Evolutionary conservation across 1,140 invertebrate species (phyloP).

Genomic region (Triops cancriformis): DNA sequence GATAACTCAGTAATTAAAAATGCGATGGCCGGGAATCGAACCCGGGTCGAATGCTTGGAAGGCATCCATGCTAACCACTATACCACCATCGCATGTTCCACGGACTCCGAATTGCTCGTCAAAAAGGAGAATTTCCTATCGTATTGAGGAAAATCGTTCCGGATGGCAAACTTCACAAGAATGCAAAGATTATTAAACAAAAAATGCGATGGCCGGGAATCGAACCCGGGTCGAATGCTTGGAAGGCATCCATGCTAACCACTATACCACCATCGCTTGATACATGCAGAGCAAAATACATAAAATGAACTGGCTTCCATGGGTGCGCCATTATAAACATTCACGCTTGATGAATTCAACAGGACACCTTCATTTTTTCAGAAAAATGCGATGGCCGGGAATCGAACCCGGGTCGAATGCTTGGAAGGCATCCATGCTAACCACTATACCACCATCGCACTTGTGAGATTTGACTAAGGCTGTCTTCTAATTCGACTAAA

Average conservation of each 20-base stretch:
- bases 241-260: conserved; percentile 87
- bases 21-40: conserved; percentile 89
- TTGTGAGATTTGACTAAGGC: conserved; percentile 23
- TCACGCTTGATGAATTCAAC: neutral
- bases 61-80: conserved; percentile 86
- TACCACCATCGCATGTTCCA: conserved; percentile 57
- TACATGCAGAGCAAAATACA: neutral
- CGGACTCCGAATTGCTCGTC: too few relatives aligned
- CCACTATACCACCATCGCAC: conserved; percentile 74
- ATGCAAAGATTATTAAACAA: conserved; percentile 24
- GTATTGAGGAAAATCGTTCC: too few relatives aligned
- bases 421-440: conserved; percentile 89
- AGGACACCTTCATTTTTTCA: neutral
- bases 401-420: conserved; percentile 92
- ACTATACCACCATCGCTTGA: conserved; percentile 68
- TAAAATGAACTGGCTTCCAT: neutral
- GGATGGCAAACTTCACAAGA: too few relatives aligned
- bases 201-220: conserved; percentile 76
- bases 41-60: conserved; percentile 92
- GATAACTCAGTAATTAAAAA: conserved; percentile 30
- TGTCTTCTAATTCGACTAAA: conserved; percentile 15
- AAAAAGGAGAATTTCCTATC: too few relatives aligned
- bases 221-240: conserved; percentile 93
- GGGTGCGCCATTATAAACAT: neutral
- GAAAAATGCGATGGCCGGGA: conserved; percentile 69